phyloP scores from a whole-genome alignment of 2,888 invertebrate species.

The Cheilosia pagana region DNA sequence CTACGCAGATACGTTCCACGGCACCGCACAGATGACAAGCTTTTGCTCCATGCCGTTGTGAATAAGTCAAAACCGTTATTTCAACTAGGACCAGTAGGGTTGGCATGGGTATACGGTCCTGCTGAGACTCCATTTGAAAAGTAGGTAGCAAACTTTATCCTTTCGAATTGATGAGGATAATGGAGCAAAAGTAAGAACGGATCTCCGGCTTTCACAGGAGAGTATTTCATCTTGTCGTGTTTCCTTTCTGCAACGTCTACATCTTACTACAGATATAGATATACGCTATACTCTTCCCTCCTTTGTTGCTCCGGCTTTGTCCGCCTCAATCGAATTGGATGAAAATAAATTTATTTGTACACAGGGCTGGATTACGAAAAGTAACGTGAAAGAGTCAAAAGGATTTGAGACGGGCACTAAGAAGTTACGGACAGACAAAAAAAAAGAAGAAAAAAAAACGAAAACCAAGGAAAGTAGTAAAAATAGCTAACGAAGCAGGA shows the following conservation, averaged over 20 bases:
- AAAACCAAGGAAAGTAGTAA: conserved; percentile 3
- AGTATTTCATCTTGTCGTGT: conserved; percentile 18
- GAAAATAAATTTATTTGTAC: conserved; percentile 42
- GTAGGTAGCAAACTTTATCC: conserved; percentile 49
- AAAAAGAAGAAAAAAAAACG: background rate
- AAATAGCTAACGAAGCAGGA: conserved; percentile 57
- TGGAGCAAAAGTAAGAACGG: conserved; percentile 35
- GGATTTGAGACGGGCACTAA: conserved; percentile 26
- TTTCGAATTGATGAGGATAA: conserved; percentile 39
- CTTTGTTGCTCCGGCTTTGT: conserved; percentile 12
- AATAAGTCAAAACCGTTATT: conserved; percentile 47
- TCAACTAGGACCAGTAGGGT: background rate
- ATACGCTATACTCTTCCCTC: background rate
- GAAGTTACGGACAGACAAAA: conserved; percentile 3
- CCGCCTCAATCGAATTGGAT: conserved; percentile 31
- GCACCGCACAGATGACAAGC: conserved; percentile 1
- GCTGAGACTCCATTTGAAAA: conserved; percentile 20
- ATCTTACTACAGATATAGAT: background rate
- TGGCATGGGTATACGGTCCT: background rate
- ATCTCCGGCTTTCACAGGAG: conserved; percentile 25
- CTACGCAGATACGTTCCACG: conserved; percentile 22
- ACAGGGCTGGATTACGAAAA: conserved; percentile 24
- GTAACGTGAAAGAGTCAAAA: conserved; percentile 28
- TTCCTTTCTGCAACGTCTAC: background rate
- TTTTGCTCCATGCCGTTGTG: background rate